phyloP scores from a whole-genome alignment of 2,888 invertebrate species.

The Monopis laevigella region DNA sequence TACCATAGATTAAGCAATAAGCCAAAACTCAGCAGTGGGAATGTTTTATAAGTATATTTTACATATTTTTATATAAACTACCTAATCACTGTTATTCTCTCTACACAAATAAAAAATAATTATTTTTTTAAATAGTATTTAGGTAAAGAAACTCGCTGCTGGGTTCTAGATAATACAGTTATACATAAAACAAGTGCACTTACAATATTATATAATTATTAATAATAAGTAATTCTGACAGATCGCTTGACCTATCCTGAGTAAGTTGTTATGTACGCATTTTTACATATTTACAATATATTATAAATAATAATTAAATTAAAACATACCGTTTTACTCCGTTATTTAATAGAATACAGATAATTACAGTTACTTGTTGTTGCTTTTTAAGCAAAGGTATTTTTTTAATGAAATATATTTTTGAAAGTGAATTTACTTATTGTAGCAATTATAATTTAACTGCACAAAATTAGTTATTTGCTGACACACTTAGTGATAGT shows the following conservation, averaged over 20 bases:
- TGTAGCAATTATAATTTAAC: constrained; percentile 57
- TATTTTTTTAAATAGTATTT: too few species aligned
- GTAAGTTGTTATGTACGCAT: constrained; percentile 1
- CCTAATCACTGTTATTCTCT: too few species aligned
- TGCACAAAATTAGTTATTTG: constrained; percentile 64
- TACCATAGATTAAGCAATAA: too few species aligned
- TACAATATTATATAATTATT: constrained; percentile 35
- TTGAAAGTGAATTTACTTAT: too few species aligned
- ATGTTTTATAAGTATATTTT: constrained; percentile 3
- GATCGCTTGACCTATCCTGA: constrained; percentile 9
- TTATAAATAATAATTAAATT: constrained; percentile 5
- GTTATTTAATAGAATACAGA: constrained; percentile 6
- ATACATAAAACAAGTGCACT: too few species aligned
- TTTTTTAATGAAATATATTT: constrained; percentile 59
- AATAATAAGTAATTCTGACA: constrained; percentile 1
- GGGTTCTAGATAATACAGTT: constrained; percentile 58
- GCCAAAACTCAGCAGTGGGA: constrained; percentile 1
- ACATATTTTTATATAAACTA: too few species aligned
- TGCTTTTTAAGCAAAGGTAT: constrained; percentile 65
- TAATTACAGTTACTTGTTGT: constrained; percentile 39
- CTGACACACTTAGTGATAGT: constrained; percentile 61
- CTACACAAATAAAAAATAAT: too few species aligned
- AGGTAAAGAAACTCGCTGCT: too few species aligned
- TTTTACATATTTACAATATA: constrained; percentile 11
- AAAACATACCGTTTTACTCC: not conserved